Evolutionary conservation across 2,888 invertebrate species (phyloP).

Genomic region (Microctonus aethiopoides): DNA sequence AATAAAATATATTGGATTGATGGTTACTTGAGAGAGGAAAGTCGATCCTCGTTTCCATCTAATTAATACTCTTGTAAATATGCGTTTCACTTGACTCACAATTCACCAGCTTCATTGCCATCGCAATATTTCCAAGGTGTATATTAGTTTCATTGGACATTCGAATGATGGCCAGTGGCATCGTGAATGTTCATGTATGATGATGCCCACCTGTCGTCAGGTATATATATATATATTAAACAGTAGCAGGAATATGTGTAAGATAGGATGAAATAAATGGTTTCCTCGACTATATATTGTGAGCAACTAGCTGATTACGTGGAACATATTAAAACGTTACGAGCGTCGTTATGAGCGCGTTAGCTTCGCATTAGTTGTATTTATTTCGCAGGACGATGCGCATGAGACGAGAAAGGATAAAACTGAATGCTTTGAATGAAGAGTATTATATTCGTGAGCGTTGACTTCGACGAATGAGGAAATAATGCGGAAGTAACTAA

Average conservation of each 20-base stretch:
- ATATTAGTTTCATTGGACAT: background rate
- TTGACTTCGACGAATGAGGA: constrained; percentile 11
- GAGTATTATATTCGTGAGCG: constrained; percentile 7
- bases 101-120: background rate
- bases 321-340: constrained; percentile 44
- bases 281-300: background rate
- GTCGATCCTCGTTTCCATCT: constrained; percentile 45
- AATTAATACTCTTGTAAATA: constrained; percentile 39
- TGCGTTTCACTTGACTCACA: constrained; percentile 25
- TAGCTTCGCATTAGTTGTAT: constrained; percentile 31
- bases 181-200: background rate
- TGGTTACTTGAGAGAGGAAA: constrained; percentile 39
- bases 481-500: constrained; percentile 26
- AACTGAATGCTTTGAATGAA: constrained; percentile 4
- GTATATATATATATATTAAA: background rate
- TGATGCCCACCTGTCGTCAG: background rate
- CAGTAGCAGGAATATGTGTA: background rate
- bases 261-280: background rate
- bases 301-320: constrained; percentile 39
- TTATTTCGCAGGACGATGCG: constrained; percentile 26
- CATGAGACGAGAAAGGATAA: constrained; percentile 15
- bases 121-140: background rate
- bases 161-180: background rate
- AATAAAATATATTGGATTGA: constrained; percentile 5
- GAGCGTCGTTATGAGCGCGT: constrained; percentile 38